These are phyloP conservation scores for Argyresthia goedartella DNA, from an alignment of 2,888 invertebrate genomes.

Conservation along the genomic window DNA sequence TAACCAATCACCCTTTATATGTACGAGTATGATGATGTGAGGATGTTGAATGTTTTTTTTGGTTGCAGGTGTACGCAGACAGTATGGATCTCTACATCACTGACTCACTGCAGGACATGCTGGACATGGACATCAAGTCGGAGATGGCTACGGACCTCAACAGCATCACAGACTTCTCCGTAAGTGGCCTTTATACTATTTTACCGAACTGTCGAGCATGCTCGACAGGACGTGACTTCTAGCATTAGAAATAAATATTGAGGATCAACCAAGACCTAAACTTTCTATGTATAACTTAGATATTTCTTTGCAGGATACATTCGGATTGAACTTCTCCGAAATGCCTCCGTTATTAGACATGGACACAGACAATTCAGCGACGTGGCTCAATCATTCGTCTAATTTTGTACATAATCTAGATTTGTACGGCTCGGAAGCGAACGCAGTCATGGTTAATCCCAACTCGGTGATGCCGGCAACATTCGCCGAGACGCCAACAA, in stretches of 20 bases:
- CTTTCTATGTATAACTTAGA: too few relatives aligned
- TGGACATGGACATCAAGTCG: constrained; percentile 89
- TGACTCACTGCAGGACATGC: constrained; percentile 88
- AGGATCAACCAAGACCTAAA: too few relatives aligned
- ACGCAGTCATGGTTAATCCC: constrained; percentile 89
- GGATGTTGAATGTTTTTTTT: background rate
- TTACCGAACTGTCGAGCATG: too few relatives aligned
- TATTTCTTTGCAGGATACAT: constrained; percentile 58
- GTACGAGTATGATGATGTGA: too few relatives aligned
- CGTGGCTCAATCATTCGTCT: constrained; percentile 72
- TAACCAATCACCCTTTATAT: too few relatives aligned
- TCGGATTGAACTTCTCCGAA: constrained; percentile 74
- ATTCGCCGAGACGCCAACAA: constrained; percentile 65
- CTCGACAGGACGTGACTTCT: too few relatives aligned
- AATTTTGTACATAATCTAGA: constrained; percentile 78
- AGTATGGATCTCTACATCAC: constrained; percentile 75
- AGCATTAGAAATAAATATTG: background rate
- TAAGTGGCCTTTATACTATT: constrained; percentile 22
- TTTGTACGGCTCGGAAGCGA: constrained; percentile 78
- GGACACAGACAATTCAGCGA: constrained; percentile 74
- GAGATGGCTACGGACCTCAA: constrained; percentile 87
- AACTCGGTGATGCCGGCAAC: constrained; percentile 90
- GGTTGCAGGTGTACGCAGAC: constrained; percentile 61
- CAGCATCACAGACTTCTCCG: constrained; percentile 76
- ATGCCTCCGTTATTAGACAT: constrained; percentile 75